phyloP scores from a whole-genome alignment of 2,113 vertebrate genomes.

The Barbus barbus region DNA sequence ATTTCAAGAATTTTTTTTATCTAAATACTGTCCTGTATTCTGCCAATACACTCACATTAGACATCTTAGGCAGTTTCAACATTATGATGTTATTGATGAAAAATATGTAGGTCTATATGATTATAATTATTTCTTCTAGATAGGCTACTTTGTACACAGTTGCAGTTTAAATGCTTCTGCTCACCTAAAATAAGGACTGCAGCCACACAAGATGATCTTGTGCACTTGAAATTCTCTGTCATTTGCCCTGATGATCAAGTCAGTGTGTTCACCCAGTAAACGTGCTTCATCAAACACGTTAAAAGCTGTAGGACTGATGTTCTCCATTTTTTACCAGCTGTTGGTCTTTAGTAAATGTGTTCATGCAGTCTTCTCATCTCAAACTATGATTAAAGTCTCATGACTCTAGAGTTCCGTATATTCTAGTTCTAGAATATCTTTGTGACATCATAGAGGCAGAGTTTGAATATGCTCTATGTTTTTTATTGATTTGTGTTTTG shows the following conservation, averaged over 20 bases:
- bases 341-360: neutral
- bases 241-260: conserved; percentile 76
- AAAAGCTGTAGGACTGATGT: conserved; percentile 69
- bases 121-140: neutral
- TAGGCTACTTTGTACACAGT: conserved; percentile 8
- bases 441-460: neutral
- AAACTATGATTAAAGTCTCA: neutral
- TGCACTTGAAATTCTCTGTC: conserved; percentile 79
- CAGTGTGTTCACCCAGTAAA: conserved; percentile 79
- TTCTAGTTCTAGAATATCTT: neutral
- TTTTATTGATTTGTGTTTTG: neutral
- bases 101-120: too few relatives aligned
- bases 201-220: conserved; percentile 83
- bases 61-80: neutral
- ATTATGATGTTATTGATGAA: neutral
- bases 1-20: neutral
- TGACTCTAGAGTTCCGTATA: neutral
- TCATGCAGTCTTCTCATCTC: neutral
- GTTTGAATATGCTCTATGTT: neutral
- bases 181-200: conserved; percentile 78
- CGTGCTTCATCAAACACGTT: conserved; percentile 78
- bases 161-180: conserved; percentile 59
- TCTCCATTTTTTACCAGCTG: conserved; percentile 58
- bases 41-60: too few relatives aligned
- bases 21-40: neutral